Evolutionary conservation across 2,888 invertebrate species (phyloP), one percentile per base, ranked within the genome.

Genomic region (Netelia inedita): DNA sequence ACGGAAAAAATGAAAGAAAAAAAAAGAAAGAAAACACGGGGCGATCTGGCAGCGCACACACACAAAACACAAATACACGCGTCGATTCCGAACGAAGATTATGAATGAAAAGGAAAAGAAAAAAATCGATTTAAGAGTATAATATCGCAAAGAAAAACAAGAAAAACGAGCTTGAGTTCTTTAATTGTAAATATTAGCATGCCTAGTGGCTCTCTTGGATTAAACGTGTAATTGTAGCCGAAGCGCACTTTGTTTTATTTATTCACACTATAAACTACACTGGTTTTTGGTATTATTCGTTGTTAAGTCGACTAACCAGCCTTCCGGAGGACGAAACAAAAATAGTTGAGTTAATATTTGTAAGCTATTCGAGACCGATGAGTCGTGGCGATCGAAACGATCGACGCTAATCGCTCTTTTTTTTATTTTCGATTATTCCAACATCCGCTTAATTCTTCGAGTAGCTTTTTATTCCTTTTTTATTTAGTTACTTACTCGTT

Each of bases 231-330:
- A 74, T 88, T 89, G 88, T 89, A 89, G 90, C 79, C 74, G 83
- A 89, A 66, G 41, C 83, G 89, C 89, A 90, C 89, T 87, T 91
- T 88, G 82, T 89, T 91, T 90, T 88, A 91, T 91, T 91, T 91
- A 90, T 91, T 91, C 57, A 57, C 57, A 57, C 57, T 89, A 90
- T 88, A 88, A 85, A 65, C 76, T 87, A 87, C 88, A 86, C 85
- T 86, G 78, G 85, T 79, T 63, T 84, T 80, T 23, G 65, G 79
- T 81, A 73, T 73, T 41, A 41, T 79, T 85, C 57, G 11, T 35
- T 68, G 16, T 57, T 21, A 21, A n/a, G 16, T 21, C 61, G 6
- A 79, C 72, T 69, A 57, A 83, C 35, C 61, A 65, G 59, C 63
- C 59, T 50, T 46, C 11, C 14, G 46, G 0, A 46, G 1, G 2